Evolutionary conservation across 2,888 invertebrate genomes (phyloP).

Genomic region (Ornithoptera alexandrae): DNA sequence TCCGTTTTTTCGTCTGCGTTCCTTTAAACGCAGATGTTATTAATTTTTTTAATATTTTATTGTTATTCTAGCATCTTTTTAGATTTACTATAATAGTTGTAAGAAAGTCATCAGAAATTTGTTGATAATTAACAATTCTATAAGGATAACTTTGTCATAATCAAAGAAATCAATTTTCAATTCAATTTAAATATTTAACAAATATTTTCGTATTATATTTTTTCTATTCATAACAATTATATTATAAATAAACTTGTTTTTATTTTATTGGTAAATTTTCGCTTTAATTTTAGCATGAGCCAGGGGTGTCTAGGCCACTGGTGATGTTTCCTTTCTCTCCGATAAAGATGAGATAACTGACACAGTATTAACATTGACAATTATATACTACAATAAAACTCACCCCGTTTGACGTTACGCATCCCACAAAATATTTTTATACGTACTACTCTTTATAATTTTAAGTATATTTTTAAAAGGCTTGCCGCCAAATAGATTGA

Average conservation of each 20-base stretch:
- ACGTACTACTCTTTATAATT: background rate
- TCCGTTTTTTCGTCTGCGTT: conserved; percentile 1
- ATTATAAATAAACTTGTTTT: too few species aligned
- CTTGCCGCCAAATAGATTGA: too few species aligned
- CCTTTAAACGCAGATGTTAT: background rate
- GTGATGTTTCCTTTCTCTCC: too few species aligned
- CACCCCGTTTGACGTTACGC: background rate
- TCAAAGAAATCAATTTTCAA: background rate
- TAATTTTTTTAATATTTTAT: background rate
- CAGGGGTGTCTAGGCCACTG: too few species aligned
- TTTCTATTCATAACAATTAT: too few species aligned
- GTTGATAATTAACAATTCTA: too few species aligned
- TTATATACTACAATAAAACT: background rate
- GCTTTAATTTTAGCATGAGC: too few species aligned
- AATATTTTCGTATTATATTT: too few species aligned
- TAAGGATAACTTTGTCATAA: background rate
- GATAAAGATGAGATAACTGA: background rate
- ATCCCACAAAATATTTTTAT: background rate
- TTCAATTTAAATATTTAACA: too few species aligned
- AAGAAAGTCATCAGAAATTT: background rate
- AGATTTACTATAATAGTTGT: background rate
- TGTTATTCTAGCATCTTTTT: background rate
- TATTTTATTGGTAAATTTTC: too few species aligned
- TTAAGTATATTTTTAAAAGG: too few species aligned
- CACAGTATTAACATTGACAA: background rate